Evolutionary conservation across 1,140 invertebrate species (phyloP).

Genomic region (Mizuhopecten yessoensis): DNA sequence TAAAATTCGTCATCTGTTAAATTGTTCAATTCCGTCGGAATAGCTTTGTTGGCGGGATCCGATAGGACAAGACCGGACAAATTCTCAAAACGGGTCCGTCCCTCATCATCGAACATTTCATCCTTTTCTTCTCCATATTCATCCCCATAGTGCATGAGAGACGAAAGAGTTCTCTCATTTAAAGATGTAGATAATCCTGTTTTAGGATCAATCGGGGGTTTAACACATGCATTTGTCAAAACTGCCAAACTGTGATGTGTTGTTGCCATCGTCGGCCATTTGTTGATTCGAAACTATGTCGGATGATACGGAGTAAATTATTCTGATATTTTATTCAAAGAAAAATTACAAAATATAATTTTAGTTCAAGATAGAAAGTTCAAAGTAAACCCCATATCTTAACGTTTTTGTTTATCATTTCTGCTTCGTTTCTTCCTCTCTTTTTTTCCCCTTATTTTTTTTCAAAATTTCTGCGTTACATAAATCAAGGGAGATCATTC

Average conservation of each 20-base stretch:
- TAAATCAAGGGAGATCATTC: conserved; percentile 45
- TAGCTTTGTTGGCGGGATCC: conserved; percentile 53
- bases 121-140: conserved; percentile 55
- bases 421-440: no score
- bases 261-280: conserved; percentile 82
- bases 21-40: conserved; percentile 66
- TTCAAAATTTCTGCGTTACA: neutral
- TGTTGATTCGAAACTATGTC: conserved; percentile 67
- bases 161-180: conserved; percentile 64
- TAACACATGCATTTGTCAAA: conserved; percentile 79
- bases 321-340: neutral
- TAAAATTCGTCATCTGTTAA: conserved; percentile 81
- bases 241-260: conserved; percentile 76
- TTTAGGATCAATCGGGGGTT: conserved; percentile 77
- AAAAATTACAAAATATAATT: neutral
- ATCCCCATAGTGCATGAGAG: conserved; percentile 52
- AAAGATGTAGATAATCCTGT: conserved; percentile 74
- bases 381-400: neutral
- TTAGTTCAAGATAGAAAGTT: neutral
- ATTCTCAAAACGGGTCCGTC: conserved; percentile 27
- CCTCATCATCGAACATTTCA: conserved; percentile 53
- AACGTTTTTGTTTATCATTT: no score
- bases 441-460: neutral
- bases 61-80: conserved; percentile 49
- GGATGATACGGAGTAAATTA: conserved; percentile 58